Conservation (phyloP, 1,140 invertebrate genomes). For the Nixonia krombeini region DNA sequence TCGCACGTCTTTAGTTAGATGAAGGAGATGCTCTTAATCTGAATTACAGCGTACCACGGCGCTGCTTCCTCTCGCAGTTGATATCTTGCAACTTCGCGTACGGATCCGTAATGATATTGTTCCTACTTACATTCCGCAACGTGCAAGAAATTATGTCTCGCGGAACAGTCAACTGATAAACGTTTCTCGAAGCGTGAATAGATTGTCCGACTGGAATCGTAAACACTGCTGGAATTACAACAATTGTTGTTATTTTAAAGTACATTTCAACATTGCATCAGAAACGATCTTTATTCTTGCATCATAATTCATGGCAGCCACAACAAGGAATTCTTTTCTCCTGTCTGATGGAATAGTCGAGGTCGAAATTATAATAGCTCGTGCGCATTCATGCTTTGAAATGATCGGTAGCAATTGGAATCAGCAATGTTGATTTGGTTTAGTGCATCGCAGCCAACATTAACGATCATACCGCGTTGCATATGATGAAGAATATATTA, state of each 20-base stretch:
- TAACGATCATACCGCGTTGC: constrained; percentile 18
- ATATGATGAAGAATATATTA: constrained; percentile 20
- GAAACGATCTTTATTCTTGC: no score
- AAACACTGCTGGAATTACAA: no score
- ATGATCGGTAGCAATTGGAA: constrained; percentile 19
- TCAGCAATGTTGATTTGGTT: constrained; percentile 8
- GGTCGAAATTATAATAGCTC: neutral
- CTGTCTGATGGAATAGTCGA: no score
- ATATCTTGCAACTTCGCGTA: constrained; percentile 4
- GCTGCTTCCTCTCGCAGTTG: neutral
- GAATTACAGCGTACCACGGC: constrained; percentile 9
- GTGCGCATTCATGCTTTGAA: constrained; percentile 5
- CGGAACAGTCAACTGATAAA: no score
- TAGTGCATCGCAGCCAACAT: constrained; percentile 12
- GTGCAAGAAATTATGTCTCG: no score
- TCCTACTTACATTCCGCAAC: constrained; percentile 2
- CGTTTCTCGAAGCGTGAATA: no score
- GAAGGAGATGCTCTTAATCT: constrained; percentile 10
- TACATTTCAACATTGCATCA: no score
- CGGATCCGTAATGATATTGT: constrained; percentile 13
- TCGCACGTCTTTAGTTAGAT: constrained; percentile 4
- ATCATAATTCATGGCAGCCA: no score
- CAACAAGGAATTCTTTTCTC: no score
- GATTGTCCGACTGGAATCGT: no score
- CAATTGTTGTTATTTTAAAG: no score